phyloP scores from a whole-genome alignment of 2,797 vertebrate genomes.

The Tamandua tetradactyla region DNA sequence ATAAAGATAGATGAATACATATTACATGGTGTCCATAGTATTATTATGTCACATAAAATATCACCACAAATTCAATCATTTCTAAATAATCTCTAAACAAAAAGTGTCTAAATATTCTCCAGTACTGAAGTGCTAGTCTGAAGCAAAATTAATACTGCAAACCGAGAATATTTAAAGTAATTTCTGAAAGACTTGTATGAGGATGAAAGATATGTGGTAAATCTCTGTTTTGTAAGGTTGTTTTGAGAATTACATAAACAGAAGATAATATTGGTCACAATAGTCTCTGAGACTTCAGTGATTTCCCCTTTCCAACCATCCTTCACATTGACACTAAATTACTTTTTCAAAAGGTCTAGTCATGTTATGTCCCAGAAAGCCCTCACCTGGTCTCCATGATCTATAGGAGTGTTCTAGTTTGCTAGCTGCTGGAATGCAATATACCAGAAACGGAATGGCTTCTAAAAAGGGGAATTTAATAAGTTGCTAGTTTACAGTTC shows the following conservation, averaged over 20 bases:
- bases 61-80: not conserved
- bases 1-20: not conserved
- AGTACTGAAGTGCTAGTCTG: not conserved
- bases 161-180: not conserved
- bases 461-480: no score
- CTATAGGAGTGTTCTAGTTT: no score
- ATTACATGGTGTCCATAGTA: no score
- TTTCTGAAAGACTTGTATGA: not conserved
- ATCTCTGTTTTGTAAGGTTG: no score
- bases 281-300: not conserved
- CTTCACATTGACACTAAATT: not conserved
- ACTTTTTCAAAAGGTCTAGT: not conserved
- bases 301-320: not conserved
- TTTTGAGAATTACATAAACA: not conserved
- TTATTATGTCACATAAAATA: not conserved
- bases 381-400: not conserved
- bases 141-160: not conserved
- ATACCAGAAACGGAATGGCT: no score
- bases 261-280: not conserved
- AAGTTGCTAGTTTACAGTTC: no score
- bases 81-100: not conserved
- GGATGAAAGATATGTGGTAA: not conserved
- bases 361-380: not conserved
- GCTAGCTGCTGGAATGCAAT: no score
- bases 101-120: not conserved